Percentiles rank a stretch among this genome's conserved stretches.
Conservation (phyloP, 2,888 invertebrate genomes). For the Terebella lapidaria region DNA sequence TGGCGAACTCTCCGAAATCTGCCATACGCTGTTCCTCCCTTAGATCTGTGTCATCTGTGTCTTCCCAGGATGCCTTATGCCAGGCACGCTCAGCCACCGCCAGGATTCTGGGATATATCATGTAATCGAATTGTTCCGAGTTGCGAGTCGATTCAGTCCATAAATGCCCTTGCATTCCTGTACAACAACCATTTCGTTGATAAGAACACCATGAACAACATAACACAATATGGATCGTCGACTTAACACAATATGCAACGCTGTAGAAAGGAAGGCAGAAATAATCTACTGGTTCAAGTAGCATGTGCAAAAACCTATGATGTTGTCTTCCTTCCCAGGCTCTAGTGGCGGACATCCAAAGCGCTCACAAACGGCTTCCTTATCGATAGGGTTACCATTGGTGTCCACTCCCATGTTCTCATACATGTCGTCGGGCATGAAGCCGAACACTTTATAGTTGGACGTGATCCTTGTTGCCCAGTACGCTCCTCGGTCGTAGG, state of each 20-base stretch:
- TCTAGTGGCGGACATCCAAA: constrained; percentile 26
- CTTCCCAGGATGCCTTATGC: constrained; percentile 42
- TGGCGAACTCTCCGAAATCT: constrained; percentile 35
- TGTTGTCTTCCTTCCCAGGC: constrained; percentile 31
- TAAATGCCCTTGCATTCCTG: constrained; percentile 45
- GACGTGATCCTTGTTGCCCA: constrained; percentile 33
- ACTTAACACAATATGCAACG: too few species aligned
- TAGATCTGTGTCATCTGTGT: constrained; percentile 27
- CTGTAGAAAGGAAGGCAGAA: too few species aligned
- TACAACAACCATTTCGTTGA: too few species aligned
- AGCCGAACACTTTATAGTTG: constrained; percentile 27
- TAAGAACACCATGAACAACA: too few species aligned
- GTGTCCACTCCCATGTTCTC: constrained; percentile 23
- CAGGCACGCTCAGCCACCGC: constrained; percentile 46
- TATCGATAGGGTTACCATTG: background rate
- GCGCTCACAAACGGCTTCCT: background rate
- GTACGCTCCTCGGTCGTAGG: constrained; percentile 34
- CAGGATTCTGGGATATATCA: constrained; percentile 27
- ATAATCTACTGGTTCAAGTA: too few species aligned
- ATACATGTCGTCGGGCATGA: constrained; percentile 28
- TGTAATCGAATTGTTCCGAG: constrained; percentile 10
- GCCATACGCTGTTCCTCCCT: background rate
- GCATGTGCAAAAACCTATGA: constrained; percentile 31
- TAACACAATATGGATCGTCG: too few species aligned
- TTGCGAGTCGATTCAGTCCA: constrained; percentile 36